Evolutionary conservation across 2,113 vertebrate genomes (phyloP), one percentile per base, ranked within the genome.

Genomic region (Amphiprion ocellaris): DNA sequence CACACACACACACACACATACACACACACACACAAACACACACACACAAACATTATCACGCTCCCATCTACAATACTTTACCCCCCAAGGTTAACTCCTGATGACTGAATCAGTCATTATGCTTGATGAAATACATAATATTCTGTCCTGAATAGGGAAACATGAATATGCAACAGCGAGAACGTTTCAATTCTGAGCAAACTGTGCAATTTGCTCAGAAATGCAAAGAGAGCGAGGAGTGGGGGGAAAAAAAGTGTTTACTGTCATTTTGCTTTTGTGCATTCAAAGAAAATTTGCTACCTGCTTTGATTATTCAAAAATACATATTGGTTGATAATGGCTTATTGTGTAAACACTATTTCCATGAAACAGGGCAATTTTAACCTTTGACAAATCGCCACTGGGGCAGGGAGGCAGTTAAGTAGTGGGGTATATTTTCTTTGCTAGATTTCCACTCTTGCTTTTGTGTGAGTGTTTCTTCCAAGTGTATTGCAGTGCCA

Each of bases 41-140:
- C 5, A 21, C 21, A 21, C 60, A 61, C 21, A 47, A 54, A 69
- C 19, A 59, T 37, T 26, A 73, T 44, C 23, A 64, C 69, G 70
- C 62, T 59, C 26, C 12, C 11, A 41, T 47, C 66, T 59, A 65
- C 74, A 87, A 81, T 74, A 46, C 72, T 76, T 79, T 79, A 74
- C 73, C 83, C 89, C 74, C 87, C 28, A 53, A 53, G 72, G 81
- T 81, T 58, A 63, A 59, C 76, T 68, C 55, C 65, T 77, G 85
- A 80, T 84, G 84, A 83, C 30, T 79, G 70, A 85, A 71, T 61
- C 77, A 67, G 79, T 77, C 72, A 81, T 90, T 86, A 85, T 63
- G 69, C 63, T 70, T 88, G 82, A 86, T 88, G 87, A 88, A 83
- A 87, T 69, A 81, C 78, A 85, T 58, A 88, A 84, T 64, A 79